Evolutionary conservation across 30 jellyfish, hydroid and myxozoan genomes (phyloP).

Genomic region (Aurelia coerulea): DNA sequence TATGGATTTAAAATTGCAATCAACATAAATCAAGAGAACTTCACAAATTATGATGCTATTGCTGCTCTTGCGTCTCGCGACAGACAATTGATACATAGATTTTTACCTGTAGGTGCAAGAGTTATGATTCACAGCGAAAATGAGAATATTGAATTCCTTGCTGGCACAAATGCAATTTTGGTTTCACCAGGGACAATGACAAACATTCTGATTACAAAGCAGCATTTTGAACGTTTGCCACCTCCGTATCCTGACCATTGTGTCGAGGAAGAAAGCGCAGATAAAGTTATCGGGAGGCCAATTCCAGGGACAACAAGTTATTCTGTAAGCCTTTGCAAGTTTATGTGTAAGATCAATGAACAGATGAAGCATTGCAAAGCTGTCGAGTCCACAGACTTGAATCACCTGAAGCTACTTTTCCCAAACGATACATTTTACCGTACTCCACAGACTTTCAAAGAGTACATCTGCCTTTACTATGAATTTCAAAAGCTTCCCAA

Average conservation of each 20-base stretch:
- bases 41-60: not conserved
- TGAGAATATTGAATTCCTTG: not conserved
- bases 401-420: not conserved
- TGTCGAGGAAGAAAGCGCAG: not conserved
- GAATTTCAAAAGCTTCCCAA: not conserved
- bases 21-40: not conserved
- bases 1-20: not conserved
- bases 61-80: no score
- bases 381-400: not conserved
- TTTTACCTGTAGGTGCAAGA: not conserved
- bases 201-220: not conserved
- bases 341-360: not conserved
- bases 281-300: not conserved
- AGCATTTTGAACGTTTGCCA: not conserved
- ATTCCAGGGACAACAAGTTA: not conserved
- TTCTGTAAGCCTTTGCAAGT: not conserved
- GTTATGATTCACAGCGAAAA: not conserved
- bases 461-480: not conserved
- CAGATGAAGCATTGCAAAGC: not conserved
- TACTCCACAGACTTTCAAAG: not conserved
- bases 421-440: not conserved
- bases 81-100: not conserved
- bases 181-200: constrained; percentile 8
- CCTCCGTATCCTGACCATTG: not conserved
- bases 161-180: not conserved